phyloP scores from a whole-genome alignment of 2,113 vertebrate genomes.

The Macrotis lagotis region DNA sequence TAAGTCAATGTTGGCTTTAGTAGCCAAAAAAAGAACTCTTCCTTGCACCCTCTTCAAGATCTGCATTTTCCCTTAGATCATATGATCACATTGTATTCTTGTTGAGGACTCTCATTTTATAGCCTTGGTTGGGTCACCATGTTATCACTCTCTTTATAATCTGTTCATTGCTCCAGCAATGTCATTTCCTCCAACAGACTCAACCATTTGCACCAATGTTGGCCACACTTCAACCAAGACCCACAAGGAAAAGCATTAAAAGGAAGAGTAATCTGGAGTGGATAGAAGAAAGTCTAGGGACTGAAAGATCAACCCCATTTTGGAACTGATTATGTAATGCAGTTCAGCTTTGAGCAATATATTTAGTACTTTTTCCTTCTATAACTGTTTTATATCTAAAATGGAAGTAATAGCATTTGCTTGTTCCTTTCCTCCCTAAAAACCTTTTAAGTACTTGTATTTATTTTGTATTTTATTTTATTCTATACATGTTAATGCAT shows the following conservation, averaged over 20 bases:
- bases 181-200: background rate
- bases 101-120: background rate
- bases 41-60: background rate
- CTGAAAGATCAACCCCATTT: background rate
- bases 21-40: background rate
- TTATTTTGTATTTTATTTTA: background rate
- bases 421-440: background rate
- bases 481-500: no score
- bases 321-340: background rate
- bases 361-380: background rate
- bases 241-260: background rate
- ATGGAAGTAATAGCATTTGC: background rate
- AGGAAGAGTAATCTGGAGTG: background rate
- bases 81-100: background rate
- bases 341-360: background rate
- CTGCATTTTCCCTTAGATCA: background rate
- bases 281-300: background rate
- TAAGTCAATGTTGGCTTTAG: background rate
- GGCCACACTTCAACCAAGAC: background rate
- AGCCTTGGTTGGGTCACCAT: background rate
- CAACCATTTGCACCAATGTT: background rate
- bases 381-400: background rate
- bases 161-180: background rate
- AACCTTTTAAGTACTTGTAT: background rate
- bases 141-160: background rate